Base-by-base conservation (phyloP, 2,797 vertebrate genomes). In the Hypotaenidia philippensis region DNA sequence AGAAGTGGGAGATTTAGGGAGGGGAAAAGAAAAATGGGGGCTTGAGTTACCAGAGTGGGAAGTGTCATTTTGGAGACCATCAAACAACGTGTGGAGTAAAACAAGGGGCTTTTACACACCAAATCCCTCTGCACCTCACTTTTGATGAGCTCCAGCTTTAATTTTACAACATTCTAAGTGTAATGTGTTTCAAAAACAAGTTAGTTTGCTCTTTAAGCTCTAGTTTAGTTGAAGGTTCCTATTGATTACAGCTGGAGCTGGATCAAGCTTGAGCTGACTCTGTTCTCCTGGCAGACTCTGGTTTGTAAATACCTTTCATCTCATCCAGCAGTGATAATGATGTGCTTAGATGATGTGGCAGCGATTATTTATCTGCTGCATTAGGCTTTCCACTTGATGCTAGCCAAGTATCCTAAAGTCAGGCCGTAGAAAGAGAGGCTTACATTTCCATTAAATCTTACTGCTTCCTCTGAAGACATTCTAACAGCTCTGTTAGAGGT, bases 161-260 rank as follows among this genome's bases (percentile, higher is more conserved):
- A 80, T 89, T 93, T 81, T 52, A 13, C 88, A 89, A 89, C 93
- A 53, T 44, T 57, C 9, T 6, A 66, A 57, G 11, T 55, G 78
- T 29, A 82, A 53, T 36, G 55, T 8, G 2, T 36, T 90, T 83
- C 50, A 10, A 40, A 80, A 55, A 70, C 47, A 74, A 90, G 17
- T 41, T 68, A 32, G 50, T 52, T 76, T 91, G 34, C 72, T 90
- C 50, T n/a, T 88, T 60, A 80, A 76, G 49, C 68, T 77, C 45
- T 60, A 27, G 8, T 59, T 70, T 49, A 80, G 68, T 64, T 93
- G 78, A 94, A 93, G 87, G 79, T 72, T 92, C 72, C 94, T 89
- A 90, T 91, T 94, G 92, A 91, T 96, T 96, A 90, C 92, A 94
- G 75, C 89, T 96, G 84, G 87, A 94, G 82, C 78, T 83, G 71